phyloP scores from a whole-genome alignment of 2,888 invertebrate species.

The Herminia tarsipennalis region DNA sequence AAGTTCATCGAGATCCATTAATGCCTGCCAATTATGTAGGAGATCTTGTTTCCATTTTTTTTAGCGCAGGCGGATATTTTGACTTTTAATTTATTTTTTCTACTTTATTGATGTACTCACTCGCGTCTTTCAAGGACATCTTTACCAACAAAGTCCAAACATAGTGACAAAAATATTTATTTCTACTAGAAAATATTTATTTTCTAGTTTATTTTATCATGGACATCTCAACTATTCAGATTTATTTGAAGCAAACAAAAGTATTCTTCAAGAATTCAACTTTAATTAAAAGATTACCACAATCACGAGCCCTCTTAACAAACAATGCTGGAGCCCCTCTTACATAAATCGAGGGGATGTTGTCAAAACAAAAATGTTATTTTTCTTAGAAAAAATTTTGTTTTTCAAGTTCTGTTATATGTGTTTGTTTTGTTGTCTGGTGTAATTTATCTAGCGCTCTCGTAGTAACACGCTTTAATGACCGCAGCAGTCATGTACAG shows the following conservation, averaged over 20 bases:
- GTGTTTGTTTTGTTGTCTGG: slow-evolving; percentile 51
- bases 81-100: too few relatives aligned
- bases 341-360: slow-evolving; percentile 14
- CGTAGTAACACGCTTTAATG: slow-evolving; percentile 22
- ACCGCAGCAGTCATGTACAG: slow-evolving; percentile 12
- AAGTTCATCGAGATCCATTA: too few relatives aligned
- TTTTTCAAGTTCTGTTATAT: slow-evolving; percentile 47
- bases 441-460: slow-evolving; percentile 43
- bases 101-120: too few relatives aligned
- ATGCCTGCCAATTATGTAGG: too few relatives aligned
- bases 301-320: slow-evolving; percentile 29
- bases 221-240: slow-evolving; percentile 14
- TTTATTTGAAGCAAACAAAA: slow-evolving; percentile 26
- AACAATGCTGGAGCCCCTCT: slow-evolving; percentile 21
- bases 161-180: too few relatives aligned
- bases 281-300: slow-evolving; percentile 40
- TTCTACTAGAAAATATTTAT: too few relatives aligned
- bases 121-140: too few relatives aligned
- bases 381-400: slow-evolving; percentile 37
- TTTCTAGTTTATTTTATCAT: background rate
- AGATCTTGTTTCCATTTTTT: too few relatives aligned
- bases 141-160: too few relatives aligned
- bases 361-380: slow-evolving; percentile 47
- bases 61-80: too few relatives aligned
- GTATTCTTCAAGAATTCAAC: slow-evolving; percentile 12